These are phyloP conservation scores for Nomada lathburiana DNA, from an alignment of 2,888 invertebrate genomes.

Conservation along the genomic window DNA sequence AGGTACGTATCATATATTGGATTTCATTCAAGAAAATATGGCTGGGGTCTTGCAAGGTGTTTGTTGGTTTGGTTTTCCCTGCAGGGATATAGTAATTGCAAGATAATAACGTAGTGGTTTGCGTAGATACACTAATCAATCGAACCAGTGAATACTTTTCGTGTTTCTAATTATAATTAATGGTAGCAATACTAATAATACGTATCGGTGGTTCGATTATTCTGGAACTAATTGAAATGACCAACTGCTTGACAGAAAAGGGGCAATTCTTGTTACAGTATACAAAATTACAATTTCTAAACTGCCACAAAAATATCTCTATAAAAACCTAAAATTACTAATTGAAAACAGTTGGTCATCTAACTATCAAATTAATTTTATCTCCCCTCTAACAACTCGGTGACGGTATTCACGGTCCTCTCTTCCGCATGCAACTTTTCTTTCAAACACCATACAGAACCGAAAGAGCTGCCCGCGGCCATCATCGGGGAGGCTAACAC, in stretches of 20 bases:
- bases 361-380: neutral
- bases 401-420: slow-evolving; percentile 41
- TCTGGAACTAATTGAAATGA: neutral
- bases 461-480: slow-evolving; percentile 86
- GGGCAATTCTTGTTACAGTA: neutral
- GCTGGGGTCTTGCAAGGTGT: neutral
- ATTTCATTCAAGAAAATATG: too few relatives aligned
- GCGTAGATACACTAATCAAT: neutral
- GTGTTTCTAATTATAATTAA: neutral
- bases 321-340: too few relatives aligned
- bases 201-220: neutral
- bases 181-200: neutral
- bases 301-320: neutral
- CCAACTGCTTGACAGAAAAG: neutral
- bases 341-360: neutral
- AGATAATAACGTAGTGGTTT: neutral
- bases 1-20: slow-evolving; percentile 86
- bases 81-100: neutral
- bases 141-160: neutral
- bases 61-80: neutral
- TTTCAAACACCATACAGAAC: slow-evolving; percentile 85
- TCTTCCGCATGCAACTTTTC: slow-evolving; percentile 59
- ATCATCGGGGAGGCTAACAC: slow-evolving; percentile 89
- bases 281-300: neutral
- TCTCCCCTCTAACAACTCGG: neutral